phyloP scores from a whole-genome alignment of 1,140 invertebrate species.

The Philaenus spumarius region DNA sequence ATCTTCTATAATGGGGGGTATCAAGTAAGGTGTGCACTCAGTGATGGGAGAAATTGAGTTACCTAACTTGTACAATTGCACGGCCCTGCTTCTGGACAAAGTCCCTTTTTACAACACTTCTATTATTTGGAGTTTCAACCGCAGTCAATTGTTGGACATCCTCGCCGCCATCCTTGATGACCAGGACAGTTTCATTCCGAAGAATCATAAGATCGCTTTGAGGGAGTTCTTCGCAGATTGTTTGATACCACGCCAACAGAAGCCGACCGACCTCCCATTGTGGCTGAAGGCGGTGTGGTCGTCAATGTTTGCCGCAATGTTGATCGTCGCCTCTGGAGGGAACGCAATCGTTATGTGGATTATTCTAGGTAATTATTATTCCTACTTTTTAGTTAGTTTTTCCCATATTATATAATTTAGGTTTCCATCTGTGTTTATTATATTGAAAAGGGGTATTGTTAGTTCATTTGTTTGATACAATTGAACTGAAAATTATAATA shows the following conservation, averaged over 20 bases:
- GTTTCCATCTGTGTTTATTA: no score
- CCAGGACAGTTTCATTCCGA: conserved; percentile 23
- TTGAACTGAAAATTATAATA: no score
- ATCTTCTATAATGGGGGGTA: no score
- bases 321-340: conserved; percentile 68
- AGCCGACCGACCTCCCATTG: conserved; percentile 41
- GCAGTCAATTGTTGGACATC: conserved; percentile 27
- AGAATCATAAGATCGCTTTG: conserved; percentile 24
- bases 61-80: conserved; percentile 34
- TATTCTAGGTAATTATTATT: conserved; percentile 60
- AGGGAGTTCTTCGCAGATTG: conserved; percentile 33
- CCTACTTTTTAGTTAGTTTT: no score
- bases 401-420: no score
- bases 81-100: conserved; percentile 25
- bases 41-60: conserved; percentile 30
- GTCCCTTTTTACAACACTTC: conserved; percentile 21
- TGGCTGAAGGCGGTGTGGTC: conserved; percentile 65
- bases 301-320: conserved; percentile 61
- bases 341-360: conserved; percentile 88
- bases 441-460: no score
- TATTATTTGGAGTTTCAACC: conserved; percentile 28
- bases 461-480: no score
- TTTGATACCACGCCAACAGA: conserved; percentile 28
- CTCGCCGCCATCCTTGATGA: conserved; percentile 17
- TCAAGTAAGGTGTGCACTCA: no score